Conservation (phyloP, 2,113 vertebrate species). For the Lophotis ruficrista region DNA sequence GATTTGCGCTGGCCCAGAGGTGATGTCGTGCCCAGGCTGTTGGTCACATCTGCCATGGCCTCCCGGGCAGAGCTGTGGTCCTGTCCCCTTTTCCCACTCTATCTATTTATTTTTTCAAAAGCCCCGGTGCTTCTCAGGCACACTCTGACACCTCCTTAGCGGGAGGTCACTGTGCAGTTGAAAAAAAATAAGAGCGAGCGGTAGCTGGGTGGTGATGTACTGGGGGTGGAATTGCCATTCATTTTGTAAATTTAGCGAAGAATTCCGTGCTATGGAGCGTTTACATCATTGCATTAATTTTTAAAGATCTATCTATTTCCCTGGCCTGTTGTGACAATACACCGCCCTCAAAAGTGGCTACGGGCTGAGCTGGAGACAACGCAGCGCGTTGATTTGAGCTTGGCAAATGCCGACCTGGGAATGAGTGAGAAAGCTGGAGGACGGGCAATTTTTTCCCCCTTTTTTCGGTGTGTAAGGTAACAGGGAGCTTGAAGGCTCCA, state of each 20-base stretch:
- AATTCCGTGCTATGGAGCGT: neutral
- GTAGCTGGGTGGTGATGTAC: neutral
- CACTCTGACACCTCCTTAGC: neutral
- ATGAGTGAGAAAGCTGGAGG: neutral
- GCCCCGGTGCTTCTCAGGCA: neutral
- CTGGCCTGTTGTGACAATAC: rapidly evolving
- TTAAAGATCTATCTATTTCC: neutral
- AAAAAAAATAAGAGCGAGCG: neutral
- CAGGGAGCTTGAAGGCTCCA: neutral
- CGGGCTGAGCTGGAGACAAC: neutral
- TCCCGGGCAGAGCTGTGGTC: neutral
- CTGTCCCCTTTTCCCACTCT: neutral
- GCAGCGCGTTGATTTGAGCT: neutral
- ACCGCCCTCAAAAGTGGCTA: neutral
- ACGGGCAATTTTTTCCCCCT: rapidly evolving
- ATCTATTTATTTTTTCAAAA: neutral
- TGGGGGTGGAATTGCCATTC: neutral
- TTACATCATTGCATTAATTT: neutral
- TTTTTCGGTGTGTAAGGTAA: neutral
- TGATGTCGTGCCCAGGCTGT: neutral
- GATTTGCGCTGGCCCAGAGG: rapidly evolving
- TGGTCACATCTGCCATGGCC: rapidly evolving
- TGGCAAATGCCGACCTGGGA: neutral
- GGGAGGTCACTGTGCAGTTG: neutral
- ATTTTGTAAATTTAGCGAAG: neutral